phyloP scores from a whole-genome alignment of 2,888 invertebrate species.

The Lithophane semibrunnea region DNA sequence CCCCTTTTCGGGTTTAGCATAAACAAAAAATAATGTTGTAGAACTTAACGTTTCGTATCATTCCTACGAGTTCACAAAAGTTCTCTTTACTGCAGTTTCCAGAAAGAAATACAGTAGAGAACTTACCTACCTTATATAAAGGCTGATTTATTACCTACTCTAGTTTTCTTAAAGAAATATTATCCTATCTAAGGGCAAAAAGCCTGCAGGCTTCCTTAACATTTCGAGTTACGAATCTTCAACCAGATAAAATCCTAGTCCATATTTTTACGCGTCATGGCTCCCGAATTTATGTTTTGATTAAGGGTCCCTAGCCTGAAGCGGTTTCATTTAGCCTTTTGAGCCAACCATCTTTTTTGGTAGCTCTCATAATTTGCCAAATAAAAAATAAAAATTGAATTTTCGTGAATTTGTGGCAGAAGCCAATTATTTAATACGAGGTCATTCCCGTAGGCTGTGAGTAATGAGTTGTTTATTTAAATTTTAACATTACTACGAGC shows the following conservation, averaged over 20 bases:
- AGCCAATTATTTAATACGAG: neutral
- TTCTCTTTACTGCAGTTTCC: neutral
- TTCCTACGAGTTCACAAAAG: neutral
- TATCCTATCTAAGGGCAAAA: neutral
- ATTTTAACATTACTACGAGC: constrained; percentile 15
- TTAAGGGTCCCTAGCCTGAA: constrained; percentile 36
- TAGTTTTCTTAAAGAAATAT: constrained; percentile 9
- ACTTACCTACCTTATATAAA: neutral
- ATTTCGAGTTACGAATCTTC: constrained; percentile 24
- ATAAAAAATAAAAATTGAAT: constrained; percentile 37
- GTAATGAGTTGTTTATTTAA: constrained; percentile 43
- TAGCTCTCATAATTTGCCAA: constrained; percentile 12
- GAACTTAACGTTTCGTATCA: neutral
- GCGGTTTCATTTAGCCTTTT: constrained; percentile 27
- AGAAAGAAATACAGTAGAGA: neutral
- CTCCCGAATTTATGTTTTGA: constrained; percentile 42
- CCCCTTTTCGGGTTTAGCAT: too few species aligned
- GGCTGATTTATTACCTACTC: neutral
- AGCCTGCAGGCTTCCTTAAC: constrained; percentile 26
- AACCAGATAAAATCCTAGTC: constrained; percentile 29
- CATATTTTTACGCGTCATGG: constrained; percentile 25
- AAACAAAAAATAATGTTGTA: too few species aligned
- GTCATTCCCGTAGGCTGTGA: constrained; percentile 11
- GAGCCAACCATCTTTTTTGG: constrained; percentile 17
- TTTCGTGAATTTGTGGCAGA: constrained; percentile 3